Base-by-base conservation (phyloP, 2,888 invertebrate genomes). In the Dilophus febrilis region DNA sequence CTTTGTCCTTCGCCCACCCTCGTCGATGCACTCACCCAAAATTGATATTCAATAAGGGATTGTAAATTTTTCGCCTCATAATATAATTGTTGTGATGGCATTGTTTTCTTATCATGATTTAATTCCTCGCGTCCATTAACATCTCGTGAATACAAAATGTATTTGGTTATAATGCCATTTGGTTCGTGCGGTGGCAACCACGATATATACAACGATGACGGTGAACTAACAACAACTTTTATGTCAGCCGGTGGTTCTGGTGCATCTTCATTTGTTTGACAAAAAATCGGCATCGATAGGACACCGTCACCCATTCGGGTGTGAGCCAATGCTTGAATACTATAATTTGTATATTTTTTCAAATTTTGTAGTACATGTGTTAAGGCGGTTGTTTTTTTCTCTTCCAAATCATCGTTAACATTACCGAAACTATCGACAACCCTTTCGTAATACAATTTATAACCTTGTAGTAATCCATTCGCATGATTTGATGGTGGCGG, bases 221-320 rank as follows among this genome's bases (percentile, higher is more conserved):
- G 70, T 3, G 80, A 76, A 49, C 77, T 76, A 12, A 80, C 75
- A 35, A 81, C 74, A 4, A 80, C 82, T 61, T 85, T 86, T 46
- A 86, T 77, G 50, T 80, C 80, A 4, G 75, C 72, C 2, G 86
- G 86, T 32, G 77, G 70, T 42, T 78, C 82, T 10, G 86, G 85
- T 35, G 79, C 85, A 60, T 85, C 84, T 64, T 84, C 82, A 50
- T 79, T 77, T 3, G 84, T 85, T 50, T 73, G 73, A 51, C 84
- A 81, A 55, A 70, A 79, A 28, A 75, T 66, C 1, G 79, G 70
- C 44, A 68, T 63, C 28, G 80, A 76, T 42, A 74, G 59, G 5
- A 73, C 68, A 3, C 84, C 84, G 53, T 83, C 82, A 1, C 85
- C 85, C 50, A 80, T 74, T 53, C 80, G 69, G 0, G 84, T 85